Evolutionary conservation across 2,888 invertebrate species (phyloP).

Genomic region (Melanophora roralis): DNA sequence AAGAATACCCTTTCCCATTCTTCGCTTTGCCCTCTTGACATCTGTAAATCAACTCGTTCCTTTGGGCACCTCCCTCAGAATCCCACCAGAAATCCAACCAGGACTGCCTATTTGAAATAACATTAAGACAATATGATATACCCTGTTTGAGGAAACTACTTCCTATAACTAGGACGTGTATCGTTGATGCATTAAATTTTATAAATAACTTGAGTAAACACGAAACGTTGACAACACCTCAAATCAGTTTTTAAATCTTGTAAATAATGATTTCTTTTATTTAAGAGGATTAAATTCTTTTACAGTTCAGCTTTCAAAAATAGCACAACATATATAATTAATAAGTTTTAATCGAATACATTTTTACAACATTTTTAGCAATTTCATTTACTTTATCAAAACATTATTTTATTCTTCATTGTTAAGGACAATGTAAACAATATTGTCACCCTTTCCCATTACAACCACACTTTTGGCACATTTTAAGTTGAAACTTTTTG

Average conservation of each 20-base stretch:
- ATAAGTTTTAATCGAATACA: no score
- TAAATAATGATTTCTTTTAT: conserved; percentile 17
- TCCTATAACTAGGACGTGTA: background rate
- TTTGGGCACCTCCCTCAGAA: no score
- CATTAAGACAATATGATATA: no score
- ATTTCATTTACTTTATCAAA: no score
- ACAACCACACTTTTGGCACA: background rate
- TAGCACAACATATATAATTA: background rate
- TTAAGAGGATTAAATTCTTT: no score
- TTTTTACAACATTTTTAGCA: no score
- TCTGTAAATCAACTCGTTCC: no score
- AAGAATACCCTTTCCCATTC: no score
- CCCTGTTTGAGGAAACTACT: no score
- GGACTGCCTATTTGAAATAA: no score
- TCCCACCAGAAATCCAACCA: no score
- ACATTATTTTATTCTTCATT: background rate
- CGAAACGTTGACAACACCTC: conserved; percentile 15
- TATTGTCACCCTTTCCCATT: background rate
- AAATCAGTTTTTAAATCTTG: background rate
- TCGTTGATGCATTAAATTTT: conserved; percentile 17
- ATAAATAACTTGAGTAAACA: conserved; percentile 33
- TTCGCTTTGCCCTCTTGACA: no score
- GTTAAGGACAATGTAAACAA: background rate
- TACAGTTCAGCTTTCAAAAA: background rate
- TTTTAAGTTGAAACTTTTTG: background rate